Percentiles rank a stretch among this genome's conserved stretches.
Evolutionary conservation across 2,113 vertebrate species (phyloP).

Genomic region (Psittacula cyanocephala): DNA sequence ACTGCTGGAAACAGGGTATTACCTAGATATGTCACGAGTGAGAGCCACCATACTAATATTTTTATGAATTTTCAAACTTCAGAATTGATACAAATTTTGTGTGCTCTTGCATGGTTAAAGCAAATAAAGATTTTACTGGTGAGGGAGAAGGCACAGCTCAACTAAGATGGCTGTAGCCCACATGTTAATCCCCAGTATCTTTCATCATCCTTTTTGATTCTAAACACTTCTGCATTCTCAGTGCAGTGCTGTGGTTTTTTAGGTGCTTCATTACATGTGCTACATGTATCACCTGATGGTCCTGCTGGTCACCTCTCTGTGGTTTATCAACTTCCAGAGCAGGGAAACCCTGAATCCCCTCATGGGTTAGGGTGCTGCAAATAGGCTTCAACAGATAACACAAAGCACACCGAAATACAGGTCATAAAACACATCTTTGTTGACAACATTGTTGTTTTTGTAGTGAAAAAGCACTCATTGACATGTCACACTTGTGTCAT

Average conservation of each 20-base stretch:
- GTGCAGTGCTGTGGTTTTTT: neutral
- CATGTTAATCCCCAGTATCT: neutral
- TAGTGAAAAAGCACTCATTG: neutral
- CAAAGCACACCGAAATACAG: neutral
- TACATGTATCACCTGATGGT: neutral
- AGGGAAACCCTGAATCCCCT: neutral
- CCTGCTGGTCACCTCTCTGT: rapidly evolving
- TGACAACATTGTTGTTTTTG: neutral
- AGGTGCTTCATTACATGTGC: neutral
- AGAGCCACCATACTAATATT: neutral
- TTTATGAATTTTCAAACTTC: neutral
- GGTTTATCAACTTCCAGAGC: neutral
- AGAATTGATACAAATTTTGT: neutral
- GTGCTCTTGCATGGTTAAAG: neutral
- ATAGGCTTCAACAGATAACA: neutral
- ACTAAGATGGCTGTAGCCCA: neutral
- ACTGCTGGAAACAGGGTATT: neutral
- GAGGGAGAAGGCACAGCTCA: neutral
- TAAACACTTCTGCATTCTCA: neutral
- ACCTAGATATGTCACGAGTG: neutral
- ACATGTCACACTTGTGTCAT: neutral
- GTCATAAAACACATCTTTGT: neutral
- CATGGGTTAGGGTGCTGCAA: neutral
- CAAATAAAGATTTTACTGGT: neutral
- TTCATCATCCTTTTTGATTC: neutral